Evolutionary conservation across 2,797 vertebrate genomes (phyloP).

Genomic region (Lepilemur septentrionalis): DNA sequence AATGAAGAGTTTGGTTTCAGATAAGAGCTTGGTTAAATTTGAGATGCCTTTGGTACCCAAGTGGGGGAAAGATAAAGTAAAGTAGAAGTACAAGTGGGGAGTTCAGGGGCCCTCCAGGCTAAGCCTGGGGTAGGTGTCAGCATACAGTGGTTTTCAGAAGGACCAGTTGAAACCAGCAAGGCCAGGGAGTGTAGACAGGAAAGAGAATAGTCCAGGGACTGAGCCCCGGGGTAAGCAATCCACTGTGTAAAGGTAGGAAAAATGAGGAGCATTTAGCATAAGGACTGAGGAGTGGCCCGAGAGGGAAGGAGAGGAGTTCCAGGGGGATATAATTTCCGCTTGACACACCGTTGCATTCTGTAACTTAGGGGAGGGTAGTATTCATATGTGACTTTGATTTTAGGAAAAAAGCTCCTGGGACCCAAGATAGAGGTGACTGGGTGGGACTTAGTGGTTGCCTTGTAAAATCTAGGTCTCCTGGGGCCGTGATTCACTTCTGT

Average conservation of each 20-base stretch:
- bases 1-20: not conserved
- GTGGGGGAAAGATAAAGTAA: not conserved
- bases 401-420: not conserved
- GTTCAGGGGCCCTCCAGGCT: not conserved
- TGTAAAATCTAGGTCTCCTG: not conserved
- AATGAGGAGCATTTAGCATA: not conserved
- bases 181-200: rapidly evolving
- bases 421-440: not conserved
- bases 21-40: not conserved
- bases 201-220: not conserved
- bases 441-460: not conserved
- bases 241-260: not conserved
- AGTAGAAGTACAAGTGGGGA: rapidly evolving
- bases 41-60: not conserved
- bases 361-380: not conserved
- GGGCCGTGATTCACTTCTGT: not conserved
- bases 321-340: not conserved
- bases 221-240: not conserved
- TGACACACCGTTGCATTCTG: not conserved
- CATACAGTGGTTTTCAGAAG: not conserved
- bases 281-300: rapidly evolving
- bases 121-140: too few relatives aligned
- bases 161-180: not conserved
- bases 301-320: not conserved
- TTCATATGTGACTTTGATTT: not conserved